phyloP scores from a whole-genome alignment of 1,140 invertebrate species.

The Sinella curviseta region DNA sequence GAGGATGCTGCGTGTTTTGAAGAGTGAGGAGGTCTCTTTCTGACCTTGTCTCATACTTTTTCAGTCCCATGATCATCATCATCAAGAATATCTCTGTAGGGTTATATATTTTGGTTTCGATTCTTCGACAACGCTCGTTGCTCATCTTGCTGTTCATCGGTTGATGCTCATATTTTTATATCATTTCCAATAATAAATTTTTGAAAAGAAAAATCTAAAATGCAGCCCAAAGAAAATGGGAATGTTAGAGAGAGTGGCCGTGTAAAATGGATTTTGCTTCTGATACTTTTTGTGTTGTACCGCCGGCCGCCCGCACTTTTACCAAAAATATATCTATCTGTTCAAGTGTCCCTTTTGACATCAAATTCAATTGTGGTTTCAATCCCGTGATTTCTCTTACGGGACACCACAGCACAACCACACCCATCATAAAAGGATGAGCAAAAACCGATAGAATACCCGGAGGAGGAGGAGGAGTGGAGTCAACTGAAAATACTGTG shows the following conservation, averaged over 20 bases:
- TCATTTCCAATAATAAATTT: too few species aligned
- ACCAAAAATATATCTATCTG: neutral
- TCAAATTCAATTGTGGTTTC: slow-evolving; percentile 25
- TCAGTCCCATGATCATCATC: neutral
- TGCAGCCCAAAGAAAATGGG: too few species aligned
- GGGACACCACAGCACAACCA: neutral
- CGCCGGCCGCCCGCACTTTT: neutral
- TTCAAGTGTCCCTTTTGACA: slow-evolving; percentile 1
- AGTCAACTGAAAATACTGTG: too few species aligned
- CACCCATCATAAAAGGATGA: slow-evolving; percentile 2
- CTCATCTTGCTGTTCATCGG: neutral
- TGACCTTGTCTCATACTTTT: slow-evolving; percentile 19
- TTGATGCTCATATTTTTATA: too few species aligned
- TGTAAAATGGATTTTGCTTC: neutral
- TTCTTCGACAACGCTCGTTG: too few species aligned
- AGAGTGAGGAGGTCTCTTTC: neutral
- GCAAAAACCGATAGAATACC: slow-evolving; percentile 17
- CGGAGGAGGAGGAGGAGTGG: neutral
- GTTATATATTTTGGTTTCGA: neutral
- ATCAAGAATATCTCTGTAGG: neutral
- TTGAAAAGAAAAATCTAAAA: too few species aligned
- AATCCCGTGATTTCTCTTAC: neutral
- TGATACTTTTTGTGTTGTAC: neutral
- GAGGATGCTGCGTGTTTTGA: neutral
- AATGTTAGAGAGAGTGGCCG: too few species aligned